phyloP scores from a whole-genome alignment of 1,140 invertebrate species.

The Tachypleus tridentatus region DNA sequence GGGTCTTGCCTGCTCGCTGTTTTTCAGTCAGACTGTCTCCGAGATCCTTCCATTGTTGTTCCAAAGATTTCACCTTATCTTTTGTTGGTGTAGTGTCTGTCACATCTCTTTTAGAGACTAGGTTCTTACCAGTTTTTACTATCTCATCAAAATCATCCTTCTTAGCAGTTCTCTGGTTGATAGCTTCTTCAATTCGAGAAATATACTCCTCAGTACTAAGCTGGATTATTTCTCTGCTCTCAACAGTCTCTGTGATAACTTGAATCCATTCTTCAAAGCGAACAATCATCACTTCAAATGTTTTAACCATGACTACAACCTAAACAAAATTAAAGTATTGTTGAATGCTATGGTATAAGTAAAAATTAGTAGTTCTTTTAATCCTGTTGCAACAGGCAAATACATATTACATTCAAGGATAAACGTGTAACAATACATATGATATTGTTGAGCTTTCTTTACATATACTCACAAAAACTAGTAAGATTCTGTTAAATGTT shows the following conservation, averaged over 20 bases:
- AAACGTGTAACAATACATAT: too few relatives aligned
- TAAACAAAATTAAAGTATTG: too few relatives aligned
- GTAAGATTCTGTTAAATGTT: too few relatives aligned
- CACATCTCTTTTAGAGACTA: conserved; percentile 77
- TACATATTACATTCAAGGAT: too few relatives aligned
- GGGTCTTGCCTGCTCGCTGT: conserved; percentile 60
- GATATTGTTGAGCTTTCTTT: too few relatives aligned
- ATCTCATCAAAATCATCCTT: conserved; percentile 57
- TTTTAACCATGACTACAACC: conserved; percentile 28
- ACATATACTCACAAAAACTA: too few relatives aligned
- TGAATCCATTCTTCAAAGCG: conserved; percentile 35
- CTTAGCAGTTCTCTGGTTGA: conserved; percentile 42
- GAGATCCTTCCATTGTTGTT: conserved; percentile 76
- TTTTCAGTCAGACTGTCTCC: conserved; percentile 66
- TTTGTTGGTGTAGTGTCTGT: conserved; percentile 73
- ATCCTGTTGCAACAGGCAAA: too few relatives aligned
- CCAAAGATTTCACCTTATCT: conserved; percentile 70
- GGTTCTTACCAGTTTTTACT: conserved; percentile 60
- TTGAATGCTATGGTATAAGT: too few relatives aligned
- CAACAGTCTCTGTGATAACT: conserved; percentile 57
- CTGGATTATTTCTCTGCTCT: conserved; percentile 46
- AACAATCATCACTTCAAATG: conserved; percentile 29
- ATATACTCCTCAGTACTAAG: conserved; percentile 40
- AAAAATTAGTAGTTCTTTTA: too few relatives aligned
- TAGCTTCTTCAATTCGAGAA: conserved; percentile 44